Evolutionary conservation across 2,113 vertebrate genomes (phyloP).

Genomic region (Riparia riparia): DNA sequence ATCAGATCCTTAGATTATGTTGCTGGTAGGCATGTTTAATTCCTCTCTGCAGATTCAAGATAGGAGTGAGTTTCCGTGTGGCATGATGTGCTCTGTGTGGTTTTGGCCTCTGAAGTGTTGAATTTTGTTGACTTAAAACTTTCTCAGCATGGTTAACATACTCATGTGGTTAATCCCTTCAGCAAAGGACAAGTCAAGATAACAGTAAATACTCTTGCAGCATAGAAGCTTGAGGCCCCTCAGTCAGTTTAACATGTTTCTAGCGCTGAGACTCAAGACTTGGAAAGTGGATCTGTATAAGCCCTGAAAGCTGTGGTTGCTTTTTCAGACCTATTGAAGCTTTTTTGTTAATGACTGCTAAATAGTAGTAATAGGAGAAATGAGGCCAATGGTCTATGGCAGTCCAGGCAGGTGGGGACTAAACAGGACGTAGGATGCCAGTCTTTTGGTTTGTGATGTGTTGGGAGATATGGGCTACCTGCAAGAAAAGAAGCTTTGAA

Average conservation of each 20-base stretch:
- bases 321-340: not conserved
- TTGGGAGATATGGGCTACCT: not conserved
- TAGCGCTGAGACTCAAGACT: not conserved
- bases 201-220: not conserved
- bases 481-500: not conserved
- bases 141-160: not conserved
- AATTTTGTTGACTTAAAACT: not conserved
- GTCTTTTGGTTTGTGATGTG: not conserved
- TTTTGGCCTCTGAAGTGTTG: not conserved
- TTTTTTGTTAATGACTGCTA: not conserved
- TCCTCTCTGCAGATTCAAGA: not conserved
- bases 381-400: not conserved
- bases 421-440: not conserved
- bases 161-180: not conserved
- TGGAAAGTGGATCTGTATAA: not conserved
- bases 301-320: not conserved
- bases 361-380: not conserved
- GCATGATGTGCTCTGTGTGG: not conserved
- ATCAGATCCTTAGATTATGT: not conserved
- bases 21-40: not conserved
- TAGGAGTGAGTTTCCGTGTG: not conserved
- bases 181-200: not conserved
- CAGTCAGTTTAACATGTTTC: not conserved
- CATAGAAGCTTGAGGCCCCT: not conserved
- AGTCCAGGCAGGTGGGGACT: not conserved